Conservation (phyloP, 2,113 vertebrate species). For the Hystrix brachyura region DNA sequence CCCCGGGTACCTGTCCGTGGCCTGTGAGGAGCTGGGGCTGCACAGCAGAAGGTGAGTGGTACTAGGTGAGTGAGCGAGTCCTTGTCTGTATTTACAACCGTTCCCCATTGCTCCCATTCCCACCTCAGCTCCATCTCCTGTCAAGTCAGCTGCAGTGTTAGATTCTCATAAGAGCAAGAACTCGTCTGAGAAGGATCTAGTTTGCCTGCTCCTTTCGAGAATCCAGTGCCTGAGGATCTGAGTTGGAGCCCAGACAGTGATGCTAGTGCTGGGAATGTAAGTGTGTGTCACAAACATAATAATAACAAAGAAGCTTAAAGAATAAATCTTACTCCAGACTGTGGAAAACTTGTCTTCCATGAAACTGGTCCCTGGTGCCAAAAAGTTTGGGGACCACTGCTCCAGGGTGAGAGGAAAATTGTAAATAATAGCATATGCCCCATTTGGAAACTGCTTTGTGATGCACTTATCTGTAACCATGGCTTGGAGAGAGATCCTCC, state of each 20-base stretch:
- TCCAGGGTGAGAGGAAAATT: background rate
- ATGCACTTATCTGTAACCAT: background rate
- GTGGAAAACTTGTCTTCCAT: background rate
- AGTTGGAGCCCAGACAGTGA: background rate
- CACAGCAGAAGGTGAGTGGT: background rate
- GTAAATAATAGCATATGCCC: fast-evolving
- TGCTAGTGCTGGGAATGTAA: background rate
- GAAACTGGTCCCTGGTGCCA: background rate
- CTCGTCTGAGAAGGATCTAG: background rate
- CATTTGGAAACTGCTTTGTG: fast-evolving
- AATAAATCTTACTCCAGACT: background rate
- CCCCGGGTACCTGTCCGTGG: too few relatives aligned
- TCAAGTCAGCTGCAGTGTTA: background rate
- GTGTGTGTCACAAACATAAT: background rate
- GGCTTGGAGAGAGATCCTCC: background rate
- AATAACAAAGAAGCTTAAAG: background rate
- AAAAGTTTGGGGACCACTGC: background rate
- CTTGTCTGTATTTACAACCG: background rate
- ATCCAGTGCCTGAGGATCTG: background rate
- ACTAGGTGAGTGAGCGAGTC: background rate
- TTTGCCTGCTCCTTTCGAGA: background rate
- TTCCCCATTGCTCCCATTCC: background rate
- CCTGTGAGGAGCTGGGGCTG: too few relatives aligned
- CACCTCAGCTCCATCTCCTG: background rate
- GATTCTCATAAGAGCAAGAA: background rate